A percentile compares a stretch with the other conserved stretches of the same genome.
These are phyloP conservation scores for Smittia sp. DNA, from an alignment of 2,888 invertebrate genomes.

Conservation along the genomic window DNA sequence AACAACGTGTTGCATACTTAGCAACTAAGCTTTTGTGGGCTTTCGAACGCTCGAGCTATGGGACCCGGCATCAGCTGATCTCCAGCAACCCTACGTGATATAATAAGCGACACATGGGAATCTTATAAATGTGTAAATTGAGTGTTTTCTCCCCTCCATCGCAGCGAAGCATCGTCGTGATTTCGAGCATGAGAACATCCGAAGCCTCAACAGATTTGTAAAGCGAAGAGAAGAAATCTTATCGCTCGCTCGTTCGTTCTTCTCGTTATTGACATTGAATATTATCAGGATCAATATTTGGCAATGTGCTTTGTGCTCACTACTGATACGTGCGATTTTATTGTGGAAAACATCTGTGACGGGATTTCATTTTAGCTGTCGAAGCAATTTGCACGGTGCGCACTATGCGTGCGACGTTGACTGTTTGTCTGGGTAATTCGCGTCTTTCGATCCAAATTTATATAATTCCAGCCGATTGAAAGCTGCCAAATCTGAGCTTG, in stretches of 20 bases:
- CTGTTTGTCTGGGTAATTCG: background rate
- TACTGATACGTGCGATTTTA: slow-evolving; percentile 4
- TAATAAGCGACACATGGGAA: background rate
- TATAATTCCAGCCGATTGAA: too few species aligned
- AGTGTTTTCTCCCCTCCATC: background rate
- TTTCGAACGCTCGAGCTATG: background rate
- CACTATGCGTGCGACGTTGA: background rate
- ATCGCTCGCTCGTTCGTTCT: background rate
- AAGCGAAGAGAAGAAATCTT: background rate
- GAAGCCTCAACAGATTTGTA: slow-evolving; percentile 3
- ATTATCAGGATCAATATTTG: slow-evolving; percentile 27
- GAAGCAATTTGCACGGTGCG: background rate
- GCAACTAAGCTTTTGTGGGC: background rate
- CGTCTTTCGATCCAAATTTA: background rate
- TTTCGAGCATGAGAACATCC: background rate
- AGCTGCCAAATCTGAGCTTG: too few species aligned
- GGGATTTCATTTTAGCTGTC: too few species aligned
- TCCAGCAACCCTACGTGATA: background rate
- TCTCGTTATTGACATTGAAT: slow-evolving; percentile 23
- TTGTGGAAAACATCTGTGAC: background rate
- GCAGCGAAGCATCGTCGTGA: background rate
- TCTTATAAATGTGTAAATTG: slow-evolving; percentile 15
- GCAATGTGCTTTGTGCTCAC: background rate
- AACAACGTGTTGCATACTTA: background rate
- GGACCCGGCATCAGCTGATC: too few species aligned